Evolutionary conservation across 2,888 invertebrate genomes (phyloP).

Genomic region (Ganaspis brasiliensis): DNA sequence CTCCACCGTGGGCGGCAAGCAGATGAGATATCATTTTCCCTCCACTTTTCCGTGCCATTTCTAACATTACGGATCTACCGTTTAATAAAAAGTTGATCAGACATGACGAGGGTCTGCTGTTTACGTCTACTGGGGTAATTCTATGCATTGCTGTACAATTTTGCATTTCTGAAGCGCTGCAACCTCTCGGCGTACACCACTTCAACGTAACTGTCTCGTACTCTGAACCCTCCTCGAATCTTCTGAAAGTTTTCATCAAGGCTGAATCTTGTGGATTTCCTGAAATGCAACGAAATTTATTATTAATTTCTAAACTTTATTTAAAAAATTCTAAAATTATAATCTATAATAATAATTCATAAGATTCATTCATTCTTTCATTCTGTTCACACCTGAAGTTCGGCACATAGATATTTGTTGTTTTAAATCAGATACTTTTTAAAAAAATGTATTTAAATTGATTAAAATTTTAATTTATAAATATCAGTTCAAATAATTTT

Average conservation of each 20-base stretch:
- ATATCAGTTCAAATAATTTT: no score
- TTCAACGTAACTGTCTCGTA: slow-evolving; percentile 94
- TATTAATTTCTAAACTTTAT: not conserved
- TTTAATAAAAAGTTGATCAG: slow-evolving; percentile 98
- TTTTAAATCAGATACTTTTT: no score
- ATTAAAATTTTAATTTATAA: no score
- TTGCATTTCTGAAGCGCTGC: slow-evolving; percentile 89
- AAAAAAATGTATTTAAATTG: no score
- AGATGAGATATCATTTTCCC: slow-evolving; percentile 96
- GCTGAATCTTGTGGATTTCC: slow-evolving; percentile 84
- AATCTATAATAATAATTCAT: no score
- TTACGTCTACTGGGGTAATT: slow-evolving; percentile 97
- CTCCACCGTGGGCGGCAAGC: slow-evolving; percentile 96
- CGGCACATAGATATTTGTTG: no score
- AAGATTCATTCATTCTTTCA: no score
- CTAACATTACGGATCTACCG: slow-evolving; percentile 95
- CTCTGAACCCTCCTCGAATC: slow-evolving; percentile 85
- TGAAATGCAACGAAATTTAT: slow-evolving; percentile 54
- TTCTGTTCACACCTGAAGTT: no score
- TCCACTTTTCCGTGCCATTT: slow-evolving; percentile 92
- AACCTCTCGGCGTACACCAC: slow-evolving; percentile 98
- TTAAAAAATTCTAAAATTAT: not conserved
- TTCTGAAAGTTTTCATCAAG: slow-evolving; percentile 84
- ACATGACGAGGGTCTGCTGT: slow-evolving; percentile 97
- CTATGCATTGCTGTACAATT: slow-evolving; percentile 93